Evolutionary conservation across 2,113 vertebrate genomes (phyloP).

Genomic region (Brachyhypopomus gauderio): DNA sequence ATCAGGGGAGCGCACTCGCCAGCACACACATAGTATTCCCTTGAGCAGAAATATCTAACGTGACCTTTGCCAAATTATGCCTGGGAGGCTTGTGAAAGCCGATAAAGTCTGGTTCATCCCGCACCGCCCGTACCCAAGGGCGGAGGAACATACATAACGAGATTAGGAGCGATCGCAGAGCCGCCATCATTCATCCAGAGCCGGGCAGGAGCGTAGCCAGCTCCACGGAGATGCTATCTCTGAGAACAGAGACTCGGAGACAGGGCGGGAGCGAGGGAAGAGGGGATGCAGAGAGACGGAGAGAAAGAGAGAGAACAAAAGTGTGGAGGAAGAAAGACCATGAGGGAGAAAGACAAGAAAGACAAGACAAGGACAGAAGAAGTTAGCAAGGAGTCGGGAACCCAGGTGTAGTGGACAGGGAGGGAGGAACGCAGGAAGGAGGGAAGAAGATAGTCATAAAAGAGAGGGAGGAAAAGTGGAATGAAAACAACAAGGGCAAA

Average conservation of each 20-base stretch:
- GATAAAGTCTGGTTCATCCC: slow-evolving; percentile 69
- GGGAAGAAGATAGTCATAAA: not conserved
- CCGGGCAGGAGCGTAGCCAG: slow-evolving; percentile 61
- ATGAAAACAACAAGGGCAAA: not conserved
- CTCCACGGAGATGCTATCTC: slow-evolving; percentile 67
- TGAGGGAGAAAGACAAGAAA: not conserved
- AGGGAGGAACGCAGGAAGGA: not conserved
- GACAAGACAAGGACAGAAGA: not conserved
- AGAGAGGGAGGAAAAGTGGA: not conserved
- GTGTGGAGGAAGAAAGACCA: not conserved
- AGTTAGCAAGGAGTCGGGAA: too few species aligned
- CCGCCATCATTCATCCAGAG: slow-evolving; percentile 71
- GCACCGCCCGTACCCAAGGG: slow-evolving; percentile 72
- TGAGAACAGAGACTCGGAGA: slow-evolving; percentile 33
- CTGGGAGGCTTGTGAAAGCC: slow-evolving; percentile 69
- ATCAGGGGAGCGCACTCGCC: slow-evolving; percentile 27
- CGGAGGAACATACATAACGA: slow-evolving; percentile 73
- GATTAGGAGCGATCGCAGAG: slow-evolving; percentile 70
- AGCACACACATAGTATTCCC: slow-evolving; percentile 31
- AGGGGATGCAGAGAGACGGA: not conserved
- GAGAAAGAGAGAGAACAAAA: not conserved
- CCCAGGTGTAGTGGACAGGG: not conserved
- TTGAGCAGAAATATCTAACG: slow-evolving; percentile 48
- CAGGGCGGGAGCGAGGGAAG: not conserved
- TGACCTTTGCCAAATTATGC: slow-evolving; percentile 67